Evolutionary conservation across 2,113 vertebrate species (phyloP), one percentile per base, ranked within the genome.

Genomic region (Hepsetus odoe): DNA sequence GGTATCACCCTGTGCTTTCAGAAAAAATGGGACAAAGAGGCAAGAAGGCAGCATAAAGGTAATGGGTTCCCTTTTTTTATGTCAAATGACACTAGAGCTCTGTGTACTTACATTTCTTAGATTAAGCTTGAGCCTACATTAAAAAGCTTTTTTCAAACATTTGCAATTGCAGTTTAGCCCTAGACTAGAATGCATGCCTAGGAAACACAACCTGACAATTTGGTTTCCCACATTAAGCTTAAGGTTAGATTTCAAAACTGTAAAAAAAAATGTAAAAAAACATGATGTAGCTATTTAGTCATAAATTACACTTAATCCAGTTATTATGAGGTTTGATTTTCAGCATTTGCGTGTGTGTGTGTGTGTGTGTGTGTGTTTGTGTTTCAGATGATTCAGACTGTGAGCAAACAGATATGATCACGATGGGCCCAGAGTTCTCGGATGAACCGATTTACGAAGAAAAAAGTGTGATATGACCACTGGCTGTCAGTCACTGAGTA

Each of bases 1-100:
- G 7, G 70, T 0, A 61, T 16, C 0, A 87, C 70, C 0, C 35
- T 92, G 42, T 24, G 0, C 3, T 91, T 89, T 40, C 92, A 93
- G 85, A 87, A 89, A 22, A 87, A 88, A 65, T 77, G 86, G 87
- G 90, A 92, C 85, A 71, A 77, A 81, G 33, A 32, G 51, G 61
- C 42, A n/a, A 62, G 22, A 0, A 82, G 72, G 3, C 26, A 32
- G 5, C 20, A n/a, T 20, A 20, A 55, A 69, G 75, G 75, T 78
- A 78, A 24, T 8, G 1, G 20, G 56, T 2, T 49, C 38, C 7
- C 72, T 44, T 13, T 82, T 90, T 53, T 81, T 68, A 85, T 56
- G 14, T 0, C 11, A 2, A 10, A 5, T 11, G 30, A 59, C 33
- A 22, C 5, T 44, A 11, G 1, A 10, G 2, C 13, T 38, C 16